Evolutionary conservation across 2,888 invertebrate genomes (phyloP).

Genomic region (Dinocampus coccinellae): DNA sequence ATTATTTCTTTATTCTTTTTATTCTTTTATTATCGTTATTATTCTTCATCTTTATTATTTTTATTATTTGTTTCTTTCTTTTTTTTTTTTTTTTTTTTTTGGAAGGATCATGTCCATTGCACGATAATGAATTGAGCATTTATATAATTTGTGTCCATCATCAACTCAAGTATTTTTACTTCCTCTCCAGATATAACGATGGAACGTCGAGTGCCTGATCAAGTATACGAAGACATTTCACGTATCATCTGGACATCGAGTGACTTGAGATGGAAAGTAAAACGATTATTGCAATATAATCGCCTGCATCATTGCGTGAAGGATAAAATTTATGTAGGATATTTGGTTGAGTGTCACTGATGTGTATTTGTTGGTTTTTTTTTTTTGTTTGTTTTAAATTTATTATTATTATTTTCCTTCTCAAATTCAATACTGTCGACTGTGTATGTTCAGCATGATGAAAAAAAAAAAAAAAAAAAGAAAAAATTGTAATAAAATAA

Average conservation of each 20-base stretch:
- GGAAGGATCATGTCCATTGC: background rate
- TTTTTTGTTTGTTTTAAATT: too few relatives aligned
- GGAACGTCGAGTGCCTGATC: background rate
- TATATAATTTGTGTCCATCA: background rate
- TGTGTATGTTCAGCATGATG: conserved; percentile 42
- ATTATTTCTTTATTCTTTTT: too few relatives aligned
- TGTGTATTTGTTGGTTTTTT: too few relatives aligned
- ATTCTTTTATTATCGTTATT: background rate
- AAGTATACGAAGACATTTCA: background rate
- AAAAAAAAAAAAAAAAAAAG: conserved; percentile 5
- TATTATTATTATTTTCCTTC: too few relatives aligned
- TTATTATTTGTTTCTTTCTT: background rate
- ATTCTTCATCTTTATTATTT: background rate
- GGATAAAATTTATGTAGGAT: background rate
- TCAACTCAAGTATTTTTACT: background rate
- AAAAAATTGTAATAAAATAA: background rate
- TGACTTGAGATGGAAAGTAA: background rate
- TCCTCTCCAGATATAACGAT: background rate
- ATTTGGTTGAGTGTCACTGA: conserved; percentile 44
- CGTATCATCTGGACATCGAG: background rate
- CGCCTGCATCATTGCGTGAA: background rate
- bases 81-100: background rate
- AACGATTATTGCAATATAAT: conserved; percentile 12
- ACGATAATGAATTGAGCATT: background rate
- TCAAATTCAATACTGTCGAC: conserved; percentile 15